phyloP scores from a whole-genome alignment of 2,797 vertebrate genomes.

The Hybognathus amarus region DNA sequence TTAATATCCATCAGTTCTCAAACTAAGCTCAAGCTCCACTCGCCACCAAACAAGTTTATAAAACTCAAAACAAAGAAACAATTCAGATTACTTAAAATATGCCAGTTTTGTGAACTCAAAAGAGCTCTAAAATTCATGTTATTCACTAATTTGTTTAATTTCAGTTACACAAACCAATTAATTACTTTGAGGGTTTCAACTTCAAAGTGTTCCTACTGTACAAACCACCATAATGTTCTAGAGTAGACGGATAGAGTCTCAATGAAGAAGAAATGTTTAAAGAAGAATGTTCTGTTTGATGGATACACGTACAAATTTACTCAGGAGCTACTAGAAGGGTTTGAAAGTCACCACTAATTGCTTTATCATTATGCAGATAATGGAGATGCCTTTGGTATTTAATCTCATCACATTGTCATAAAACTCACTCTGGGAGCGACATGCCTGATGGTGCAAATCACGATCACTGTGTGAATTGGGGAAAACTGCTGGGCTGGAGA shows the following conservation, averaged over 20 bases:
- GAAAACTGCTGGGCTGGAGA: not conserved
- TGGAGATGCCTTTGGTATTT: not conserved
- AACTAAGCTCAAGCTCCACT: no score
- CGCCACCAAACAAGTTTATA: no score
- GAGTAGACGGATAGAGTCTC: not conserved
- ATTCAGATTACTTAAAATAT: no score
- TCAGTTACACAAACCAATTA: no score
- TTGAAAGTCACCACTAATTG: conserved; percentile 1
- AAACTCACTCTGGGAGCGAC: not conserved
- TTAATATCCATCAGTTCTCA: no score
- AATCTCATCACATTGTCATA: conserved; percentile 14
- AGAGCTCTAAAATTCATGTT: no score
- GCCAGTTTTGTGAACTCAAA: no score
- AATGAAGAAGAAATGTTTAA: not conserved
- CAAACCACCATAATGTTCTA: not conserved
- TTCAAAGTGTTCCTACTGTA: no score
- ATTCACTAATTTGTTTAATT: no score
- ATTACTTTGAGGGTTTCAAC: no score
- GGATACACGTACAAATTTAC: not conserved
- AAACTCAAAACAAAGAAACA: no score
- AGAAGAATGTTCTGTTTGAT: not conserved
- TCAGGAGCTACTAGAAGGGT: not conserved
- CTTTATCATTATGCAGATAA: conserved; percentile 4
- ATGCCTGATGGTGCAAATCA: not conserved
- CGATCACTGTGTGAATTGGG: conserved; percentile 7